A percentile compares a stretch with the other conserved stretches of the same genome.
Conservation (phyloP, 2,797 vertebrate species). For the Dromococcyx pavoninus region DNA sequence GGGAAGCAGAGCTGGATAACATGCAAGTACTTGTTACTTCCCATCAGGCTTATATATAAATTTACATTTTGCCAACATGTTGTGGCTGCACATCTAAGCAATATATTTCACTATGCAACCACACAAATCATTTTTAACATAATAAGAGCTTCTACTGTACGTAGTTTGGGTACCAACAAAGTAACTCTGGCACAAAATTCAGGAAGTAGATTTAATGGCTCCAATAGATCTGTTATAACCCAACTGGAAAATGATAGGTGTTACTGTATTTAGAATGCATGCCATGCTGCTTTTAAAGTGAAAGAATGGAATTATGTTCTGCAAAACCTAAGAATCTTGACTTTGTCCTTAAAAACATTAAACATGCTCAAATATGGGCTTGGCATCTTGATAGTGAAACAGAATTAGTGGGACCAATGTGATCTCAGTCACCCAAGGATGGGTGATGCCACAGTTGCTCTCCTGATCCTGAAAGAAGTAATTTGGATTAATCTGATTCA, state of each 20-base stretch:
- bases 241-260: neutral
- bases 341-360: neutral
- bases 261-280: neutral
- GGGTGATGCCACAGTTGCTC: neutral
- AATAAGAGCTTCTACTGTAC: neutral
- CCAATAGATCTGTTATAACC: neutral
- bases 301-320: neutral
- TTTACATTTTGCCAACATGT: neutral
- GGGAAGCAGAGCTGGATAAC: neutral
- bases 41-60: neutral
- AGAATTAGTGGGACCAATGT: neutral
- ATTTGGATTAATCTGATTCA: neutral
- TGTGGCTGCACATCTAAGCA: neutral
- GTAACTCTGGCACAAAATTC: neutral
- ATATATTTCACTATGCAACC: neutral
- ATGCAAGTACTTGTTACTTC: neutral
- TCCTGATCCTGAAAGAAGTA: neutral
- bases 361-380: neutral
- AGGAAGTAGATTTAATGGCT: neutral
- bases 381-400: neutral
- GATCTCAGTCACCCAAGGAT: neutral
- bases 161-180: neutral
- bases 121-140: neutral
- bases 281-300: neutral
- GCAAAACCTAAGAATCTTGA: neutral